Conservation (phyloP, 2,113 vertebrate species). For the Oriolus oriolus region DNA sequence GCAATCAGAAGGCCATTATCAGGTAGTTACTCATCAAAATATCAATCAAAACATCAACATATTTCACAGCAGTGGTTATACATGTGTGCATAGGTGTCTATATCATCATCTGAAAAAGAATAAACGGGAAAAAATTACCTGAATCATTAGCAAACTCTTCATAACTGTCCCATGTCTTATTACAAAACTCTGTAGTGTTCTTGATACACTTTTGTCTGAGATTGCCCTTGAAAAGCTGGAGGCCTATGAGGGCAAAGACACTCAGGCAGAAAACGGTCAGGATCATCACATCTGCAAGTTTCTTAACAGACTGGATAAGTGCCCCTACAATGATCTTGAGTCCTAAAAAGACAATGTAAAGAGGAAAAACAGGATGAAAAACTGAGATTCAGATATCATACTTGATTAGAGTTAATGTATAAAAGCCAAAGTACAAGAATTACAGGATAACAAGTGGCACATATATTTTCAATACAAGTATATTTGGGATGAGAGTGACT, state of each 20-base stretch:
- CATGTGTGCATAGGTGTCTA: not conserved
- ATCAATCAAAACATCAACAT: not conserved
- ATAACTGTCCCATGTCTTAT: conserved; percentile 70
- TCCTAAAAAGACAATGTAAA: conserved; percentile 64
- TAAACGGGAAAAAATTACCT: conserved; percentile 57
- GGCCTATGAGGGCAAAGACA: conserved; percentile 92
- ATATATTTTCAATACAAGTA: not conserved
- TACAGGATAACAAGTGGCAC: not conserved
- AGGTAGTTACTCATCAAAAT: not conserved
- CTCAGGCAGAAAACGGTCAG: conserved; percentile 93
- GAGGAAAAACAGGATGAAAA: not conserved
- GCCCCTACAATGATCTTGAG: conserved; percentile 94
- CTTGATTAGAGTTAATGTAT: not conserved
- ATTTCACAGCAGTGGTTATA: not conserved
- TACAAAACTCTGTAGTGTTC: conserved; percentile 52
- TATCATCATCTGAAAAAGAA: not conserved
- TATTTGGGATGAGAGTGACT: not conserved
- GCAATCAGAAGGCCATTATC: not conserved
- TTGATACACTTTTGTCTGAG: conserved; percentile 86
- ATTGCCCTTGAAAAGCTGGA: conserved; percentile 97
- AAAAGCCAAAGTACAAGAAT: not conserved
- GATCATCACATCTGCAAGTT: conserved; percentile 92
- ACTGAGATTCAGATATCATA: not conserved
- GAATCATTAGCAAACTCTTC: conserved; percentile 61
- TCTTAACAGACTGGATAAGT: conserved; percentile 93